Percentiles rank a stretch among this genome's conserved stretches.
Evolutionary conservation across 2,797 vertebrate species (phyloP).

Genomic region (Sebastes itinus): DNA sequence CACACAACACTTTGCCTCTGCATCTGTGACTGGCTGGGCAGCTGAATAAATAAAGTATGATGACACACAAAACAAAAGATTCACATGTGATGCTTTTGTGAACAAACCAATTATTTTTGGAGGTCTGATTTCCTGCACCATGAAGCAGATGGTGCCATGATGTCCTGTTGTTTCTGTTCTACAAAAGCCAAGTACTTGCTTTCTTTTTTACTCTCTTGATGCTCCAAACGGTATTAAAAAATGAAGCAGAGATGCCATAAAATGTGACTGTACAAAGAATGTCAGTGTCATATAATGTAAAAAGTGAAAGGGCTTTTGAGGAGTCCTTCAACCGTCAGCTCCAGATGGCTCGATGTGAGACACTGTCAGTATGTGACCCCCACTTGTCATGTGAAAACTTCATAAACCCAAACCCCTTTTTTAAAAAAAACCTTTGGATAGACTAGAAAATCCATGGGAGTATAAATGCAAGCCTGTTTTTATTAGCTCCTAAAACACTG

Average conservation of each 20-base stretch:
- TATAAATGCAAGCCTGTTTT: not conserved
- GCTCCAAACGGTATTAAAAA: conserved; percentile 5
- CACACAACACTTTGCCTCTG: not conserved
- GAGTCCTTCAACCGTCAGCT: conserved; percentile 31
- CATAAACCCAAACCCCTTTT: not conserved
- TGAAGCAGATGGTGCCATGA: conserved; percentile 6
- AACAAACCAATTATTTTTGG: not conserved
- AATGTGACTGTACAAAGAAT: conserved; percentile 8
- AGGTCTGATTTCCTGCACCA: conserved; percentile 22
- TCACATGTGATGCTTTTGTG: not conserved
- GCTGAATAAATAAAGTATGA: not conserved
- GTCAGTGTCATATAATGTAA: conserved; percentile 28
- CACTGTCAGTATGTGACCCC: not conserved
- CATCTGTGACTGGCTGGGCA: not conserved
- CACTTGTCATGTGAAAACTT: not conserved
- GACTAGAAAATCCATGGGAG: not conserved
- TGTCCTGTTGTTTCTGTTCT: conserved; percentile 2
- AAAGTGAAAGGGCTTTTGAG: conserved; percentile 9
- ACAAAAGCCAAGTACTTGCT: not conserved
- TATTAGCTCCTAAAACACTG: not conserved
- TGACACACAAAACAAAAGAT: not conserved
- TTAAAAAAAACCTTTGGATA: not conserved
- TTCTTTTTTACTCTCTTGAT: not conserved
- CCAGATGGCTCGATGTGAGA: conserved; percentile 15
- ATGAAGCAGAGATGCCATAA: conserved; percentile 29